Conservation (phyloP, 2,797 vertebrate genomes). For the Meda fulgida region DNA sequence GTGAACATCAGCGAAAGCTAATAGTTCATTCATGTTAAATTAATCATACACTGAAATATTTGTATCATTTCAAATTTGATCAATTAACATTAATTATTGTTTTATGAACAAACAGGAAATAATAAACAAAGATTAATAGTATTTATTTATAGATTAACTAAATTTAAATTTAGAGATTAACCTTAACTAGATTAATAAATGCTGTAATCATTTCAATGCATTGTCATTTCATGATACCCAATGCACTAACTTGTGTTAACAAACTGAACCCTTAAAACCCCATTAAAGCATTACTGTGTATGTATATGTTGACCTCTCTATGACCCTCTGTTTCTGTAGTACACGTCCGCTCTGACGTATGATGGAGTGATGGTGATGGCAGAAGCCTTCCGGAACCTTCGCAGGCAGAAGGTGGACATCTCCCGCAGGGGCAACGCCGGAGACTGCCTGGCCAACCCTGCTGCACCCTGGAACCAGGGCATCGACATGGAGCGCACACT, state of each 20-base stretch:
- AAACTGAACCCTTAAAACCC: neutral
- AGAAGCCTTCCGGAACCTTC: constrained; percentile 95
- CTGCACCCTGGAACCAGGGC: constrained; percentile 97
- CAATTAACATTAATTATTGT: neutral
- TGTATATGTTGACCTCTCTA: constrained; percentile 26
- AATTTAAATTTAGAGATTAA: neutral
- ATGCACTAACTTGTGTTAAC: neutral
- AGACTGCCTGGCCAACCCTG: constrained; percentile 97
- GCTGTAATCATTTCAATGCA: neutral
- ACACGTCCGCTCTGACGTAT: constrained; percentile 95
- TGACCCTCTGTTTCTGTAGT: constrained; percentile 75
- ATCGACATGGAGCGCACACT: constrained; percentile 98
- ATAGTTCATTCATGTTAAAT: neutral
- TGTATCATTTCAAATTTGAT: neutral
- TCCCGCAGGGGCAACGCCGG: constrained; percentile 96
- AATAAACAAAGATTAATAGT: neutral
- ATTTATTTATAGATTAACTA: neutral
- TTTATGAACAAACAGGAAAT: neutral
- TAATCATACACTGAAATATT: neutral
- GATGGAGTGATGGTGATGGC: constrained; percentile 98
- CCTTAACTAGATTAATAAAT: neutral
- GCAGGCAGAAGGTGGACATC: constrained; percentile 97
- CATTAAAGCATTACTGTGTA: neutral
- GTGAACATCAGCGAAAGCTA: neutral
- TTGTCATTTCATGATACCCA: neutral